These are phyloP conservation scores for Laothoe populi DNA, from an alignment of 2,888 invertebrate species.

Conservation along the genomic window DNA sequence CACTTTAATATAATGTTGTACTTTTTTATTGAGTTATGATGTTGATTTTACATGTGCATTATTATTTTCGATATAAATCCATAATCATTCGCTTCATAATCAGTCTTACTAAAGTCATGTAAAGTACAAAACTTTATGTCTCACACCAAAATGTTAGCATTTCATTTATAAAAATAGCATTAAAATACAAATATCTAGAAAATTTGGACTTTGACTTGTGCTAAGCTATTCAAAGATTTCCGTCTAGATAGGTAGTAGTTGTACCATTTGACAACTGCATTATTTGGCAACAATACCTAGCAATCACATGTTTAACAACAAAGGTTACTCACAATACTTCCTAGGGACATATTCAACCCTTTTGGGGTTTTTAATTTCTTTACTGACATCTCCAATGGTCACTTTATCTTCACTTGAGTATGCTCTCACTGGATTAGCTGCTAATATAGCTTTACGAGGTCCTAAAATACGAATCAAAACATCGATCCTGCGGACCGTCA, in stretches of 20 bases:
- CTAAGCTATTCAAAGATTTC: not conserved
- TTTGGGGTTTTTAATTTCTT: conserved; percentile 83
- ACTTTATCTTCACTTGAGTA: conserved; percentile 84
- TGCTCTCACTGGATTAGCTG: conserved; percentile 69
- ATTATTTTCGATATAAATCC: no score
- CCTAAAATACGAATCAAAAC: conserved; percentile 80
- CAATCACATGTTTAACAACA: conserved; percentile 43
- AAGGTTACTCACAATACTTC: conserved; percentile 88
- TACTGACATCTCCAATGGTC: conserved; percentile 90
- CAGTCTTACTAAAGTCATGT: no score
- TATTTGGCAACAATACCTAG: conserved; percentile 11
- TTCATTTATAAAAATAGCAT: not conserved
- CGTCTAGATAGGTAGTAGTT: no score
- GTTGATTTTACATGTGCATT: no score
- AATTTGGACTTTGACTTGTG: not conserved
- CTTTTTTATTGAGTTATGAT: no score
- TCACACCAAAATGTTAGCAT: not conserved
- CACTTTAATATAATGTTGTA: no score
- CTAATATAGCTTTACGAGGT: conserved; percentile 66
- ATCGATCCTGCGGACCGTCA: conserved; percentile 75
- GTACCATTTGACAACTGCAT: not conserved
- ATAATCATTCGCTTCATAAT: no score
- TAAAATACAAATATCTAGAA: not conserved
- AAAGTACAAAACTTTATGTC: no score
- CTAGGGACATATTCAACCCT: conserved; percentile 93